Base-by-base conservation (phyloP, 2,113 vertebrate genomes). In the Halichoerus grypus region DNA sequence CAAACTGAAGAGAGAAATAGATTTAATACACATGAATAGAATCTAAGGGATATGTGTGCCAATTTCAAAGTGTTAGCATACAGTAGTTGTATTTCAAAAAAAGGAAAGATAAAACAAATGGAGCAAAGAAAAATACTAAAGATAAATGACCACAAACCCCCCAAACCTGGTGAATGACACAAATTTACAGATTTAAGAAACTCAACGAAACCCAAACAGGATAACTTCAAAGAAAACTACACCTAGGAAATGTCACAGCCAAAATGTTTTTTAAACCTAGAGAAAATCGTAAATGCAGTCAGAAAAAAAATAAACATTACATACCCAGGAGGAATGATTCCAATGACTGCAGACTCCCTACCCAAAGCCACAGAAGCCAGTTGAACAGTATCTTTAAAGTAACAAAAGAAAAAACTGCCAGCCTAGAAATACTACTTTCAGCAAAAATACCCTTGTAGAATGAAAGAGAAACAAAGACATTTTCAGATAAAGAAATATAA, bases 11-110 rank as follows among this genome's bases (percentile, higher is more conserved):
- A 88, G 4, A 91, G 31, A 90, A 90, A 71, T 11, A 24, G 4
- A 51, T 36, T 82, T 88, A 28, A 71, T 46, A 86, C 67, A 46
- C 9, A 36, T 63, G 0, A 94, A 65, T 7, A 81, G 24, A 55
- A 81, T 96, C 65, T 81, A 87, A 96, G 7, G 1, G 33, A 65
- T 39, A 53, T 65, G 49, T 46, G 6, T 72, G 33, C 33, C 59
- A 89, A 89, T 69, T 96, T 84, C 86, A 91, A 80, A 86, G 86
- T 91, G 36, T 72, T 81, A 28, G 16, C 39, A 91, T 55, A 91
- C 3, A 49, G 22, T 19, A 55, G 63, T 3, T 36, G 18, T 65
- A 86, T 46, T 81, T 31, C 46, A 90, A 80, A 39, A 39, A 89
- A 91, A 46, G 21, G 33, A 93, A 94, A 61, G 33, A 33, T 13